Evolutionary conservation across 2,113 vertebrate genomes (phyloP), one percentile per base, ranked within the genome.

Genomic region (Lophius piscatorius): DNA sequence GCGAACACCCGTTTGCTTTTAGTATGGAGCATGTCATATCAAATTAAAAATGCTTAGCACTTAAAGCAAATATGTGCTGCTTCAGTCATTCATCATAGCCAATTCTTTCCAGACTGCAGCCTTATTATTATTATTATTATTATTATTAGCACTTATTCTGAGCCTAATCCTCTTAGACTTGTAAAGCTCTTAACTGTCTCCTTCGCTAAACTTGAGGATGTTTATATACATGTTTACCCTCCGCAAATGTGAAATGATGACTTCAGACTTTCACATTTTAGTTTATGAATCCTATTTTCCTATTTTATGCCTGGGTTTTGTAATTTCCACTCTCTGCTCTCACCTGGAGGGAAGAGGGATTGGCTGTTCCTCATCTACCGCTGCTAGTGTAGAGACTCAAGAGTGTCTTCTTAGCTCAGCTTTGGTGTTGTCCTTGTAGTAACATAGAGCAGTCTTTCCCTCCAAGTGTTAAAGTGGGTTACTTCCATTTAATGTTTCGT

Each of bases 341-440:
- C 78, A 58, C 31, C 61, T 62, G 77, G 54, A 84, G 70, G 42
- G 59, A 85, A 52, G 78, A 89, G 87, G 87, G 86, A 85, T 50
- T 61, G 44, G 33, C 47, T 49, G 21, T 50, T 33, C 33, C 11
- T 18, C 28, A 16, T 59, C n/a, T 12, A 7, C 47, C 22, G 9
- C 29, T 52, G 12, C 34, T 63, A 62, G 34, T 34, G 11, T 24
- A 34, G 56, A 11, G 4, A 21, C 50, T 55, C 57, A 29, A 31
- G 14, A 36, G 26, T 40, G 17, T 34, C 4, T 17, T 38, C 28
- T 22, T 63, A 73, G 41, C 34, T 63, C 14, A 18, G 24, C 11
- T 51, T 11, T 23, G 21, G 41, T 36, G 20, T 23, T 57, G 24
- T 51, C 44, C 35, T 14, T 11, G 26, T 71, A 42, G 75, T 41